Percentiles rank a stretch among this genome's conserved stretches.
Evolutionary conservation across 2,113 vertebrate species (phyloP).

Genomic region (Atrichornis clamosus): DNA sequence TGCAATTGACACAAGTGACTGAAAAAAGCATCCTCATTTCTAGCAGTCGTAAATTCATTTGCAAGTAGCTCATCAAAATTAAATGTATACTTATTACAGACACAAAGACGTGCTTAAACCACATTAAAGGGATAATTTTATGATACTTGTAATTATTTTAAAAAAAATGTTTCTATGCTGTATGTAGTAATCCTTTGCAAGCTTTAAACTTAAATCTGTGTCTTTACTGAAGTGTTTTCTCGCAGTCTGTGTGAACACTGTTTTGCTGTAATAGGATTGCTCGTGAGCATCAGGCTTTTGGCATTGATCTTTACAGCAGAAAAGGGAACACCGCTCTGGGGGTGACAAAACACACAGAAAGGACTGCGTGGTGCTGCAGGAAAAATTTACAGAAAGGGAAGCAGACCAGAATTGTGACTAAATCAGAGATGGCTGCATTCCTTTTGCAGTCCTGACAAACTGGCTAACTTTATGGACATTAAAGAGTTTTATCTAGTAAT

Average conservation of each 20-base stretch:
- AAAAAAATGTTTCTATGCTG: background rate
- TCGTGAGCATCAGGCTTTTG: slow-evolving; percentile 8
- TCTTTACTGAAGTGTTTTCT: slow-evolving; percentile 5
- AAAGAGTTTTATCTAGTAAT: background rate
- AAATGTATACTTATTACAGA: slow-evolving; percentile 39
- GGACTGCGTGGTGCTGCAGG: background rate
- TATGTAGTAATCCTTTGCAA: background rate
- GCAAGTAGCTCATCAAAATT: slow-evolving; percentile 43
- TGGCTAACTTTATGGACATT: background rate
- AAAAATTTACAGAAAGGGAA: background rate
- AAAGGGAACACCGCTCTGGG: background rate
- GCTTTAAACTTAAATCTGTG: slow-evolving; percentile 25
- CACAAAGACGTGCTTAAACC: slow-evolving; percentile 41
- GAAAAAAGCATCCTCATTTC: slow-evolving; percentile 24
- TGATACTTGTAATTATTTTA: slow-evolving; percentile 27
- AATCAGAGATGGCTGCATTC: background rate
- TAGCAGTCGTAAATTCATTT: background rate
- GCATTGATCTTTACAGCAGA: slow-evolving; percentile 30
- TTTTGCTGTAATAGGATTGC: slow-evolving; percentile 40
- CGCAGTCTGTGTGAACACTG: background rate
- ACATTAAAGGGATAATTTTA: slow-evolving; percentile 35
- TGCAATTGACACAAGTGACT: slow-evolving; percentile 38
- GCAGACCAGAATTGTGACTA: background rate
- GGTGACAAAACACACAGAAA: slow-evolving; percentile 1
- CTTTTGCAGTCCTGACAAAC: background rate